Percentiles rank a stretch among this genome's conserved stretches.
These are phyloP conservation scores for Pseudochaenichthys georgianus DNA, from an alignment of 2,797 vertebrate species.

Conservation along the genomic window DNA sequence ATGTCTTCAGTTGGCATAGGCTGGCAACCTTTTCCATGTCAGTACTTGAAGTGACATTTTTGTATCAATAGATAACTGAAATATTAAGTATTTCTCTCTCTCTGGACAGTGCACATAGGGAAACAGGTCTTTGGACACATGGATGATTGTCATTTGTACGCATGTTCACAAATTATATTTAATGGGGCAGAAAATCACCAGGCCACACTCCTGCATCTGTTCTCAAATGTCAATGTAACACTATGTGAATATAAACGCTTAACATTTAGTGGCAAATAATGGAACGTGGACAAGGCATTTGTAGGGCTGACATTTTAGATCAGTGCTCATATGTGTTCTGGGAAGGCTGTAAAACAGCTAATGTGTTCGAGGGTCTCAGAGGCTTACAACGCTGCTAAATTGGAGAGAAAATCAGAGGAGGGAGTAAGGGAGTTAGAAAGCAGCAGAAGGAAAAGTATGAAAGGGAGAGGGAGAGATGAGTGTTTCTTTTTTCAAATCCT, in stretches of 20 bases:
- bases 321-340: conserved; percentile 79
- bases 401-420: conserved; percentile 68
- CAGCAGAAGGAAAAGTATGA: conserved; percentile 51
- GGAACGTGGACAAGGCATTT: conserved; percentile 80
- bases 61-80: conserved; percentile 38
- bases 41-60: conserved; percentile 45
- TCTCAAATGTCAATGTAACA: conserved; percentile 81
- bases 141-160: conserved; percentile 66
- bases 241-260: conserved; percentile 79
- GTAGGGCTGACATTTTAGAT: conserved; percentile 85
- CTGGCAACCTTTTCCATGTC: conserved; percentile 48
- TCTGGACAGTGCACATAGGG: conserved; percentile 36
- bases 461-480: conserved; percentile 37
- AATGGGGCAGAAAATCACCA: conserved; percentile 58
- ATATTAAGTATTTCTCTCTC: conserved; percentile 35
- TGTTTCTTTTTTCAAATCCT: conserved; percentile 58
- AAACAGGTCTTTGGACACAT: conserved; percentile 28
- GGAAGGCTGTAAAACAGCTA: conserved; percentile 78
- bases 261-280: conserved; percentile 81
- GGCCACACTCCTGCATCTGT: conserved; percentile 40
- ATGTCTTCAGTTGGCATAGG: conserved; percentile 39
- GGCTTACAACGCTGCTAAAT: conserved; percentile 72
- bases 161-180: conserved; percentile 68
- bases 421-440: conserved; percentile 68
- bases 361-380: conserved; percentile 72